Conservation (phyloP, 2,113 vertebrate genomes). For the Rhinopomastus cyanomelas region DNA sequence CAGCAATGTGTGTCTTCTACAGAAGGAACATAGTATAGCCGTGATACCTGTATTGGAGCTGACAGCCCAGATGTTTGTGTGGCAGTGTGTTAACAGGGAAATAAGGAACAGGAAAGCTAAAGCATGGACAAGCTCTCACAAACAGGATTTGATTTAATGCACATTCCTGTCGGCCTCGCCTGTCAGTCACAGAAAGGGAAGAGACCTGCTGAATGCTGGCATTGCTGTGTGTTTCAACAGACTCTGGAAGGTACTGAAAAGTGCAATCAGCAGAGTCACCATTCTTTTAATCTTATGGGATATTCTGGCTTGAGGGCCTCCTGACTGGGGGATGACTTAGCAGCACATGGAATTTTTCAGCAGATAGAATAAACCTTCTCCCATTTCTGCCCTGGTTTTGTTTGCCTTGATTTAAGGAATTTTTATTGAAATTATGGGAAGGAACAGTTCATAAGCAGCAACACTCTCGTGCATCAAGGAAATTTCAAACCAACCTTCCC, state of each 20-base stretch:
- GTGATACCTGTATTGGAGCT: background rate
- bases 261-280: rapidly evolving
- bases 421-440: background rate
- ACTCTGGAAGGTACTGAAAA: background rate
- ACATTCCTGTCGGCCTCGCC: background rate
- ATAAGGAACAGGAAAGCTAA: background rate
- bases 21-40: background rate
- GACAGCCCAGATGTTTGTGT: background rate
- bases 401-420: background rate
- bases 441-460: background rate
- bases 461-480: background rate
- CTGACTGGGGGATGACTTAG: background rate
- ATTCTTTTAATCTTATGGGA: background rate
- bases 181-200: background rate
- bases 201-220: background rate
- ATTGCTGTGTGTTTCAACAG: background rate
- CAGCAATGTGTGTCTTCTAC: rapidly evolving
- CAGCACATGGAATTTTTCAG: background rate
- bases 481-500: background rate
- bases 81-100: background rate
- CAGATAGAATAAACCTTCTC: background rate
- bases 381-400: background rate
- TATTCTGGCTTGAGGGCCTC: background rate
- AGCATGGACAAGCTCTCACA: background rate
- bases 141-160: background rate